Evolutionary conservation across 2,797 vertebrate genomes (phyloP).

Genomic region (Sebastes minor): DNA sequence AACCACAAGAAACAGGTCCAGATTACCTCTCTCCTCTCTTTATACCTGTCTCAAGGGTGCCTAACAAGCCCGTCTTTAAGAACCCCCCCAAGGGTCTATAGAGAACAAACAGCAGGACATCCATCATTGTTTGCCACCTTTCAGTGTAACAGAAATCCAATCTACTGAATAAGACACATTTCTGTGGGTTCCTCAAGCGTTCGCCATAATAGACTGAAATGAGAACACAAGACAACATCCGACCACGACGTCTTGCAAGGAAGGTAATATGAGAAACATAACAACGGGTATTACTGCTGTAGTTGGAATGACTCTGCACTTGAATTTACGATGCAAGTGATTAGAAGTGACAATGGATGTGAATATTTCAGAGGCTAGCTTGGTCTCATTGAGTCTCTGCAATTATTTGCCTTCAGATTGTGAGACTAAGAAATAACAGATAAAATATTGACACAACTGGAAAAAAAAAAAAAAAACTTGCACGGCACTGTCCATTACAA

Average conservation of each 20-base stretch:
- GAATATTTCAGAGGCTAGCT: conserved; percentile 37
- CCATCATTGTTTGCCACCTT: conserved; percentile 73
- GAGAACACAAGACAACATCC: neutral
- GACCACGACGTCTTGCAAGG: neutral
- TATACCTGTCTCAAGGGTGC: conserved; percentile 24
- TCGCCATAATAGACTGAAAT: neutral
- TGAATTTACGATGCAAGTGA: conserved; percentile 13
- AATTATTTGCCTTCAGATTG: conserved; percentile 35
- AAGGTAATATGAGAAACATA: neutral
- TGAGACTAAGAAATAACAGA: conserved; percentile 19
- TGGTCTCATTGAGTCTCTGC: neutral
- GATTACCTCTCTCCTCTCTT: conserved; percentile 9
- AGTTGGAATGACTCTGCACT: neutral
- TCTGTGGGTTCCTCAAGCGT: conserved; percentile 35
- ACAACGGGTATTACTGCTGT: neutral
- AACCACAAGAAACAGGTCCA: neutral
- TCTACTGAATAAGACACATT: conserved; percentile 53
- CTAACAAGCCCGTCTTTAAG: conserved; percentile 20
- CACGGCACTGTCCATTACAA: neutral
- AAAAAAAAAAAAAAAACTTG: neutral
- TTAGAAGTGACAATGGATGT: conserved; percentile 32
- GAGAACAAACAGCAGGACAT: conserved; percentile 55
- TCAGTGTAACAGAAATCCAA: conserved; percentile 66
- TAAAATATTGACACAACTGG: conserved; percentile 2
- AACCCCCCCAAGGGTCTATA: conserved; percentile 18